Evolutionary conservation across 2,797 vertebrate genomes (phyloP).

Genomic region (Poeciliopsis paucimaculata): DNA sequence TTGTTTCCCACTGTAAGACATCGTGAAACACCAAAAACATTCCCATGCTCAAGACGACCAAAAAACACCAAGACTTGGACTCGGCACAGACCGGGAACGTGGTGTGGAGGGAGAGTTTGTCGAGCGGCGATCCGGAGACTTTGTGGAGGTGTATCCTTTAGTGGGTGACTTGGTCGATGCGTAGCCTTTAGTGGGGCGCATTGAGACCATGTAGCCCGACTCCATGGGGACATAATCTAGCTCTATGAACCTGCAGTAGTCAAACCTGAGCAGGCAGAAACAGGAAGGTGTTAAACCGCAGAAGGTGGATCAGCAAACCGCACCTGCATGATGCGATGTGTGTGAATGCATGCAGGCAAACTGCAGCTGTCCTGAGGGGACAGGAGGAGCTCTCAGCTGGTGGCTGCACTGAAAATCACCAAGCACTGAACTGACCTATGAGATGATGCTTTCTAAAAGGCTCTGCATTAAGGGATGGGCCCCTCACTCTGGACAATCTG

Average conservation of each 20-base stretch:
- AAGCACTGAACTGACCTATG: conserved; percentile 36
- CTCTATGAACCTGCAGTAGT: conserved; percentile 88
- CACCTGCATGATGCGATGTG: conserved; percentile 17
- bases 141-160: conserved; percentile 69
- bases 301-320: conserved; percentile 14
- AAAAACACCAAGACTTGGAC: conserved; percentile 25
- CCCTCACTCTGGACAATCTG: conserved; percentile 21
- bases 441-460: conserved; percentile 38
- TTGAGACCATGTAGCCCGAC: conserved; percentile 85
- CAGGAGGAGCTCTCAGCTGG: conserved; percentile 10
- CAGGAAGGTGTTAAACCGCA: conserved; percentile 69
- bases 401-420: conserved; percentile 24
- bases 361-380: conserved; percentile 4
- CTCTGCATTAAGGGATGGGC: not conserved
- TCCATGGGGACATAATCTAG: conserved; percentile 87
- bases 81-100: conserved; percentile 65
- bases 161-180: conserved; percentile 73
- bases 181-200: conserved; percentile 85
- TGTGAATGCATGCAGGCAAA: conserved; percentile 24
- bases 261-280: conserved; percentile 82
- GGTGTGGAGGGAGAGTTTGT: conserved; percentile 72
- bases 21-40: conserved; percentile 42
- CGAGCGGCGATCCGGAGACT: conserved; percentile 78
- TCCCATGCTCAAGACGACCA: conserved; percentile 64
- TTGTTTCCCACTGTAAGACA: conserved; percentile 18